These are phyloP conservation scores for Benitochromis conjunctus DNA, from an alignment of 2,113 vertebrate genomes.

Conservation along the genomic window DNA sequence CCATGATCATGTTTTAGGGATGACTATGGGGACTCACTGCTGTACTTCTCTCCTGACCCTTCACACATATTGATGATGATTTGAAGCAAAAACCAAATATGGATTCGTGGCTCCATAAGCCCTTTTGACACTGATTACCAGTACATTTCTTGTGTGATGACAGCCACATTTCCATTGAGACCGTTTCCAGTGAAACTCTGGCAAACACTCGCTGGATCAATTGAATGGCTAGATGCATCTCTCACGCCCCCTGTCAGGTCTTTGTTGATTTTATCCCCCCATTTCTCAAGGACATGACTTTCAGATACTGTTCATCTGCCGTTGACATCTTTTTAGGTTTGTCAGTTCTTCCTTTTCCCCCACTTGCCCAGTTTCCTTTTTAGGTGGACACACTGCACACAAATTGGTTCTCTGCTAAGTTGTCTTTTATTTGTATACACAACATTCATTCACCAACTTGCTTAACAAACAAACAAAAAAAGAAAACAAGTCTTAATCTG, in stretches of 20 bases:
- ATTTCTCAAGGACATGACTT: not conserved
- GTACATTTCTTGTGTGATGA: too few relatives aligned
- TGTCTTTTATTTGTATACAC: too few relatives aligned
- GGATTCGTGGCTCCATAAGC: not conserved
- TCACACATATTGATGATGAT: not conserved
- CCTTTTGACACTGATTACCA: not conserved
- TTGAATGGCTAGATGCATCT: too few relatives aligned
- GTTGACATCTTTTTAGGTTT: not conserved
- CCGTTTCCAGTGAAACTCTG: too few relatives aligned
- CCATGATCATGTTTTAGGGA: not conserved
- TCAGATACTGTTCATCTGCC: not conserved
- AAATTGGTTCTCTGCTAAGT: not conserved
- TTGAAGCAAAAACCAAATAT: not conserved
- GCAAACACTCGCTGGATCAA: too few relatives aligned
- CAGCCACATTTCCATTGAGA: too few relatives aligned
- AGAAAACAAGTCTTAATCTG: not conserved
- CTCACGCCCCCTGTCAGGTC: too few relatives aligned
- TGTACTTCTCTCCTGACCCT: not conserved
- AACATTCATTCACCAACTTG: too few relatives aligned
- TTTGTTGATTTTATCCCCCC: too few relatives aligned
- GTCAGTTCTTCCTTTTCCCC: not conserved
- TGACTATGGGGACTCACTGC: not conserved
- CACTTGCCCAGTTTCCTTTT: not conserved
- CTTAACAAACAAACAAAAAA: too few relatives aligned
- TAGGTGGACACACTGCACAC: not conserved